Base-by-base conservation (phyloP, 2,113 vertebrate species). In the Syngnathus floridae region DNA sequence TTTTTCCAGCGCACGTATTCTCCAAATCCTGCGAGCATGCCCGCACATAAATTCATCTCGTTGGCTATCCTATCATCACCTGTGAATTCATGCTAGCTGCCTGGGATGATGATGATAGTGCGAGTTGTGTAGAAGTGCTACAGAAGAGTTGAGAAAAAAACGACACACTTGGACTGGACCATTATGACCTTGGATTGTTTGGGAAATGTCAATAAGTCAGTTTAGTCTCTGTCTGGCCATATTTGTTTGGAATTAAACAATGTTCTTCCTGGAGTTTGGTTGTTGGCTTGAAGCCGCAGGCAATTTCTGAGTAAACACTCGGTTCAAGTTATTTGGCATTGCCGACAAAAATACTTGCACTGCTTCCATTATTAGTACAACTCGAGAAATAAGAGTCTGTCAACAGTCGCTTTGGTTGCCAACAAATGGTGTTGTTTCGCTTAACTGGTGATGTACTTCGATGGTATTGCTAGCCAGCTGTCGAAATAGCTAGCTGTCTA, bases 1-100 rank as follows among this genome's bases (percentile, higher is more conserved):
- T 70, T 66, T 76, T 61, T 67, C 61, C 61, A 19, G 56, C 58
- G 58, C 72, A 64, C 66, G 22, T 1, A 19, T 46, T 37, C 45
- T 48, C 66, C 56, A 60, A 82, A 84, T 79, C 83, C 77, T 80
- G 63, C 81, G 77, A 48, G 57, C 75, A 71, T 31, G 65, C 76
- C 69, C 60, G n/a, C 76, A 71, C 73, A 76, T 31, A 73, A 80
- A 86, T 79, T 72, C 11, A 71, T 72, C 66, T 70, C 37, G 0
- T 45, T 73, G 62, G 79, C 75, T 69, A 79, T 81, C 77, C 79
- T 73, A 71, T 84, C 77, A 79, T 81, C 80, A 67, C 72, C 57
- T 60, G 57, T 21, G 19, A 41, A 82, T 77, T 84, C 77, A 79
- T 54, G 69, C 76, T 77, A 63, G 70, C 75, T 78, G 75, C 83